Evolutionary conservation across 2,888 invertebrate genomes (phyloP).

Genomic region (Germaria angustata): DNA sequence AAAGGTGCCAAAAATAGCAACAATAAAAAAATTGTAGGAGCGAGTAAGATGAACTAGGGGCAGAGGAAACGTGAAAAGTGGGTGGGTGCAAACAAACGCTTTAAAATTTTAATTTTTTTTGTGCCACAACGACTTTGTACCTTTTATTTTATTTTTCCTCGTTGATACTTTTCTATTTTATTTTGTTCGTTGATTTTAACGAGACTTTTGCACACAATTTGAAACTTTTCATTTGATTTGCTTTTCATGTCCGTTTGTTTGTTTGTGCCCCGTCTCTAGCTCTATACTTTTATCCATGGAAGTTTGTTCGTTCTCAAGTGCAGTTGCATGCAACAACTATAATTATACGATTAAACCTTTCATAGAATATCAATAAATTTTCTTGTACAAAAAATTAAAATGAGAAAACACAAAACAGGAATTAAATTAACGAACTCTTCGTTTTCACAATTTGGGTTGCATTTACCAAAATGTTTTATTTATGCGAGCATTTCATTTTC

Average conservation of each 20-base stretch:
- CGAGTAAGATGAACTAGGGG: not conserved
- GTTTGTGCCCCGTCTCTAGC: not conserved
- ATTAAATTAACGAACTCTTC: constrained; percentile 46
- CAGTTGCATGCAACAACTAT: constrained; percentile 65
- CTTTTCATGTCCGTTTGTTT: constrained; percentile 8
- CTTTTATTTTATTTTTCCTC: not conserved
- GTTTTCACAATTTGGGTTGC: constrained; percentile 31
- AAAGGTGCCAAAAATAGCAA: not conserved
- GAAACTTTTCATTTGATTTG: constrained; percentile 67
- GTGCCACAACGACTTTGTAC: not conserved
- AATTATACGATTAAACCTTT: constrained; percentile 56
- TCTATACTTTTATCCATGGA: constrained; percentile 2
- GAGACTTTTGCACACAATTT: constrained; percentile 71
- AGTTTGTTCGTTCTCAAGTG: constrained; percentile 50
- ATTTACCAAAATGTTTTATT: constrained; percentile 47
- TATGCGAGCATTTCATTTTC: constrained; percentile 9
- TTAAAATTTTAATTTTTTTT: constrained; percentile 67
- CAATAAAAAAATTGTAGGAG: not conserved
- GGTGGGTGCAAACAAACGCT: constrained; percentile 76
- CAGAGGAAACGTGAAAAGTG: constrained; percentile 74
- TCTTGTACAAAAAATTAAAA: constrained; percentile 22
- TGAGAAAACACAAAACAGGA: constrained; percentile 1
- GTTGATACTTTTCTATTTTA: not conserved
- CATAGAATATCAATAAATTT: constrained; percentile 52
- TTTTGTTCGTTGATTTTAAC: constrained; percentile 68